Evolutionary conservation across 2,113 vertebrate genomes (phyloP), one percentile per base, ranked within the genome.

Genomic region (Euleptes europaea): DNA sequence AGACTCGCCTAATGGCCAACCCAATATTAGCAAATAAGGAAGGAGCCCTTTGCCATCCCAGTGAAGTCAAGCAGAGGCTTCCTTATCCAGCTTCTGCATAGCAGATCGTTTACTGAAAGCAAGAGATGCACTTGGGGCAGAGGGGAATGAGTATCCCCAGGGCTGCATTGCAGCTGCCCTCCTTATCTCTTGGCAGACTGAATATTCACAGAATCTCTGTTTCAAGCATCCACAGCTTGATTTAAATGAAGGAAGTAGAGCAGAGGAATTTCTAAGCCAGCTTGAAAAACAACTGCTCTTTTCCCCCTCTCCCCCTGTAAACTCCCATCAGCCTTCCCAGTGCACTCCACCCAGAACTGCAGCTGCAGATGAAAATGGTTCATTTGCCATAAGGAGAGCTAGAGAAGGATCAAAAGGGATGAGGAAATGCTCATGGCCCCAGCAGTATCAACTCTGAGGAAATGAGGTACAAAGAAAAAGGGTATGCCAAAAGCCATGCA

Each of bases 111-210:
- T 35, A 23, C n/a, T 40, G 31, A 38, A 21, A 47, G 14, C 38
- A 8, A 42, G 11, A 67, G 23, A 80, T 38, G 23, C 47, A 31
- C 35, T 35, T 14, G 38, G 63, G 49, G 49, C 14, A 54, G n/a
- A 77, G 33, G 21, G 26, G 47, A 63, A 38, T 10, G 65, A 15
- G 10, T 31, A 35, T 42, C 67, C 67, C 42, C 65, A 31, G n/a
- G n/a, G 31, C 51, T 82, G n/a, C 66, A 23, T 73, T 77, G 42
- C 49, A 71, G 79, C 65, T 82, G 65, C 85, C 72, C 73, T 82
- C 80, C 51, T 76, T 86, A 86, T 78, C 40, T 70, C 65, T 49
- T 82, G 65, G 49, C 66, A 65, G 85, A 70, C 51, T 78, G 74
- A 49, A 77, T 60, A 71, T 38, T 23, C 65, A 78, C 31, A 77